A percentile compares a stretch with the other conserved stretches of the same genome.
Conservation (phyloP, 2,888 invertebrate genomes). For the Xestia rhomboidea region DNA sequence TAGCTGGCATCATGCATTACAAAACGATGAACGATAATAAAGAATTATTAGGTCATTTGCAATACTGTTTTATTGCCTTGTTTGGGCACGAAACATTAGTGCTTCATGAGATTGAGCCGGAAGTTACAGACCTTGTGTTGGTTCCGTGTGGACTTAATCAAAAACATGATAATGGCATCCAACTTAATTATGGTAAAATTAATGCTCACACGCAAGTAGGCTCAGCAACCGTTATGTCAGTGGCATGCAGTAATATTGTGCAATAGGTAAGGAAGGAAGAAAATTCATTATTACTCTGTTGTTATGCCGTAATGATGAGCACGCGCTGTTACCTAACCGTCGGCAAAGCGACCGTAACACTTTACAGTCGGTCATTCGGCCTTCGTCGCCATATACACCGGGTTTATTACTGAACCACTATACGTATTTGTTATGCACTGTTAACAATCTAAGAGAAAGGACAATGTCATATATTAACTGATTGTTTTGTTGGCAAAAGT, state of each 20-base stretch:
- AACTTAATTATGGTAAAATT: constrained; percentile 32
- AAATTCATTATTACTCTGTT: constrained; percentile 72
- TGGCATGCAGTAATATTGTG: constrained; percentile 79
- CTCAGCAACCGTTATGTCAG: constrained; percentile 59
- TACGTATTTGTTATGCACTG: constrained; percentile 52
- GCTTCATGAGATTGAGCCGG: constrained; percentile 44
- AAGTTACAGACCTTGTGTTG: constrained; percentile 54
- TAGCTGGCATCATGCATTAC: constrained; percentile 29
- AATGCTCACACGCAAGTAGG: constrained; percentile 52
- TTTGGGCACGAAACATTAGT: constrained; percentile 45
- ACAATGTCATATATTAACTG: constrained; percentile 61
- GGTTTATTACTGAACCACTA: constrained; percentile 42
- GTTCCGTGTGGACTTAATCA: constrained; percentile 48
- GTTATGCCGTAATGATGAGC: constrained; percentile 79
- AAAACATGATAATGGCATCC: constrained; percentile 18
- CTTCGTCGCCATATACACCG: constrained; percentile 52
- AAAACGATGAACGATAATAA: constrained; percentile 50
- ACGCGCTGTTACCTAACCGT: constrained; percentile 77
- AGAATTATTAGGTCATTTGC: constrained; percentile 39
- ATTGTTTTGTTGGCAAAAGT: neutral
- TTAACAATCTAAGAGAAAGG: constrained; percentile 62
- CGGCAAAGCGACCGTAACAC: constrained; percentile 70
- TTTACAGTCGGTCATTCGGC: constrained; percentile 64
- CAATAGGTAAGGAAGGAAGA: constrained; percentile 84
- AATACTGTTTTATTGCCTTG: constrained; percentile 31